Base-by-base conservation (phyloP, 2,888 invertebrate species). In the Rhorus exstirpatorius region DNA sequence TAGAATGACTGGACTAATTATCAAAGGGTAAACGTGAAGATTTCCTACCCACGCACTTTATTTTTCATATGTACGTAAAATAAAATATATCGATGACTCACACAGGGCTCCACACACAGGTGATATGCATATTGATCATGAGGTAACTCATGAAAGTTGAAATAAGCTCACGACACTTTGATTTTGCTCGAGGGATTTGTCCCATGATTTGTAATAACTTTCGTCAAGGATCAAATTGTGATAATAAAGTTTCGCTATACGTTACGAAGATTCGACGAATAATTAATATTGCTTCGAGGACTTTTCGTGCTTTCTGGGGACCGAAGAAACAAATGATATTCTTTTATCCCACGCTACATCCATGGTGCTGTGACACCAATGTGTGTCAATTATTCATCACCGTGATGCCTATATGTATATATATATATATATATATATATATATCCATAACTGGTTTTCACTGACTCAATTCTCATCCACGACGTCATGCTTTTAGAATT, bases 1-100 rank as follows among this genome's bases (percentile, higher is more conserved):
- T n/a, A n/a, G n/a, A n/a, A n/a, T n/a, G n/a, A n/a, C n/a, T n/a
- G n/a, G n/a, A n/a, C n/a, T n/a, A n/a, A n/a, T n/a, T 76, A 76
- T 76, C 58, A 72, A 71, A 77, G 71, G 81, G 71, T 63, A 77
- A 77, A 72, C 77, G 72, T 21, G 53, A 44, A 74, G 61, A 81
- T 78, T 55, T 68, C 38, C 68, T 38, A 67, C 81, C 81, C 77
- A 78, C 81, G 74, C 67, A 72, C 38, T 26, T 24, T 71, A 21
- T 76, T 58, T 60, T 76, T 71, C 65, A 65, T 46, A 65, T 51
- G 67, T 68, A 71, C 53, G 68, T 53, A 46, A 78, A 81, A 78
- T 74, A 78, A 72, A 67, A 81, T 60, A 61, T 72, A 77, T 49
- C 44, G 38, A 14, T 72, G 72, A 72, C 51, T 72, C 72, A 72